Evolutionary conservation across 2,113 vertebrate genomes (phyloP), one percentile per base, ranked within the genome.

Genomic region (Solea senegalensis): DNA sequence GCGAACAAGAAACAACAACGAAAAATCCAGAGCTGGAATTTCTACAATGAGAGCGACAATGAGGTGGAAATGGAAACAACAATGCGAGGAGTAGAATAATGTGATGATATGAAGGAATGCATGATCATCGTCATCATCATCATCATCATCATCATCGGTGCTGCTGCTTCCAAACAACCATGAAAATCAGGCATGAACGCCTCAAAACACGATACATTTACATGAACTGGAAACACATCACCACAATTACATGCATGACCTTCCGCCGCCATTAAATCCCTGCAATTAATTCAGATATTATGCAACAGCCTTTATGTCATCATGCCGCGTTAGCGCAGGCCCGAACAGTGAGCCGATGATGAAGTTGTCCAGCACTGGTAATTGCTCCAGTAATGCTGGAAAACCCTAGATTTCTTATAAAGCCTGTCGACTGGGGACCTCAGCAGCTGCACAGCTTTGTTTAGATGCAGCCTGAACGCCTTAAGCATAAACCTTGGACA

Each of bases 111-210:
- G n/a, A n/a, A n/a, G n/a, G n/a, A n/a, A n/a, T n/a, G n/a, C n/a
- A n/a, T n/a, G n/a, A n/a, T n/a, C 64, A 85, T 85, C 68, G 72
- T 59, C 50, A 80, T 85, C 60, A 53, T 86, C 12, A 12, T 48
- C 64, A 85, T 85, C 68, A 74, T 59, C 50, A 80, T 85, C 60
- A 53, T 86, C 12, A 12, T 48, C 14, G 45, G 1, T 14, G 2
- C 4, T 11, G 11, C 5, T 12, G 45, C 45, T 4, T 48, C 4
- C 11, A 48, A 48, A 48, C 45, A 9, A 48, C 10, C 45, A 10
- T 48, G 12, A 48, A 48, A 48, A 12, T 14, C 45, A 10, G 2
- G 11, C 11, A 48, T 13, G 41, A 39, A 76, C 9, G 6, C 21
- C 41, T n/a, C 60, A 72, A 60, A 40, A 5, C 48, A 15, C 15